phyloP scores from a whole-genome alignment of 2,797 vertebrate genomes.

The Antrozous pallidus region DNA sequence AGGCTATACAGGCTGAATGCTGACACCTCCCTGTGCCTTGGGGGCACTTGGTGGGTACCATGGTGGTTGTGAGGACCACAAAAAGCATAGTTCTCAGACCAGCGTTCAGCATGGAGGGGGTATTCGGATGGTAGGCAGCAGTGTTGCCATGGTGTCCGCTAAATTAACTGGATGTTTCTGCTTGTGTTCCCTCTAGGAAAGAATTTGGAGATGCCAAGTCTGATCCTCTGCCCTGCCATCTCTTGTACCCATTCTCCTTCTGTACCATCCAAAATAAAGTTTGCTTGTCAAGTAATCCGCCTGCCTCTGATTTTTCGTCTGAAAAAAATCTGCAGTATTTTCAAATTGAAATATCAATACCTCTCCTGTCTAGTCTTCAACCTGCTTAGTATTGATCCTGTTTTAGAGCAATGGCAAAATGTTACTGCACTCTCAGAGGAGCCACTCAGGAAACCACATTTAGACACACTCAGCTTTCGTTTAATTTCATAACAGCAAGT shows the following conservation, averaged over 20 bases:
- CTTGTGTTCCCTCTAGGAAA: conserved; percentile 51
- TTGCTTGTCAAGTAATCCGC: conserved; percentile 20
- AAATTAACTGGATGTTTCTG: conserved; percentile 29
- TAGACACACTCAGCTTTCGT: conserved; percentile 4
- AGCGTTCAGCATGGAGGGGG: no score
- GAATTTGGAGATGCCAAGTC: conserved; percentile 30
- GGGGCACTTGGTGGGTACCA: not conserved
- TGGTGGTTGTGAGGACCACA: not conserved
- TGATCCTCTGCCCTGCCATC: not conserved
- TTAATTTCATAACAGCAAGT: not conserved
- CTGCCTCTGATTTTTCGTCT: conserved; percentile 62
- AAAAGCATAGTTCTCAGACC: not conserved
- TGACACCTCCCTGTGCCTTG: not conserved
- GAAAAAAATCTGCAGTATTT: conserved; percentile 49
- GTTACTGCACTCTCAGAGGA: not conserved
- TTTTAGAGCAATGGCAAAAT: not conserved
- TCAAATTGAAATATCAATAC: conserved; percentile 8
- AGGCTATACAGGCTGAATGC: not conserved
- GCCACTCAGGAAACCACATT: conserved; percentile 23
- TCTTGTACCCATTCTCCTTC: not conserved
- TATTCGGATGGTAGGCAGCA: not conserved
- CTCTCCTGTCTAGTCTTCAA: not conserved
- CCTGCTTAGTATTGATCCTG: not conserved
- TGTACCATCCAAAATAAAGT: conserved; percentile 55
- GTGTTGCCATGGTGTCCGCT: not conserved